Evolutionary conservation across 2,797 vertebrate species (phyloP), one percentile per base, ranked within the genome.

Genomic region (Botia almorhae): DNA sequence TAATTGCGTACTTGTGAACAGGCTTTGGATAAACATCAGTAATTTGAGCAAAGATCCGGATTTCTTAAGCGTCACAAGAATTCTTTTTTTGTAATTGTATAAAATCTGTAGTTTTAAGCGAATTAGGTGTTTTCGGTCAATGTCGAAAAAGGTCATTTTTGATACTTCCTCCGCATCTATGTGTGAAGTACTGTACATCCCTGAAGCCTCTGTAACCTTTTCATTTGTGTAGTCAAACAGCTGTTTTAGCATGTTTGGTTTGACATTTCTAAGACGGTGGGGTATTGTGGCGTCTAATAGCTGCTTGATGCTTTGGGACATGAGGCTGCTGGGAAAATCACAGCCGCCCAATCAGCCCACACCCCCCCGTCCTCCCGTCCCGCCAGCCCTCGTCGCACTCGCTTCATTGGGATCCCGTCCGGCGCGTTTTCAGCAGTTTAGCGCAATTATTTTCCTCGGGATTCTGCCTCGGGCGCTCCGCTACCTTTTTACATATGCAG

Each of bases 401-500:
- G 33, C 78, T 39, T 85, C 71, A 33, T 63, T 75, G 74, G 82
- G 71, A 82, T 69, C 71, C 48, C 16, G 77, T 51, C 71, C 80
- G 53, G 26, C 64, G 48, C 74, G 64, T 69, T 83, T 87, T 92
- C 90, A 90, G 90, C 82, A 91, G 83, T 93, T 93, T 91, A 91
- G 89, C 80, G 81, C 92, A 90, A 93, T 98, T 97, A 97, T 97
- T 97, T 95, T 96, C 95, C 96, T 95, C 95, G 92, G 94, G 95
- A 97, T 96, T 95, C 92, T 92, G 96, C 96, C 96, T 95, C 93
- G 92, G 96, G 97, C 97, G 95, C 94, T 95, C 94, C 93, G 96
- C 96, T 97, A 96, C 96, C 97, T 98, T 98, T 99, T 99, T 97
- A 98, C 96, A 97, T 98, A 99, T 99, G 97, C 97, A 99, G 95